Evolutionary conservation across 2,113 vertebrate genomes (phyloP), one percentile per base, ranked within the genome.

Genomic region (Pseudonaja textilis): DNA sequence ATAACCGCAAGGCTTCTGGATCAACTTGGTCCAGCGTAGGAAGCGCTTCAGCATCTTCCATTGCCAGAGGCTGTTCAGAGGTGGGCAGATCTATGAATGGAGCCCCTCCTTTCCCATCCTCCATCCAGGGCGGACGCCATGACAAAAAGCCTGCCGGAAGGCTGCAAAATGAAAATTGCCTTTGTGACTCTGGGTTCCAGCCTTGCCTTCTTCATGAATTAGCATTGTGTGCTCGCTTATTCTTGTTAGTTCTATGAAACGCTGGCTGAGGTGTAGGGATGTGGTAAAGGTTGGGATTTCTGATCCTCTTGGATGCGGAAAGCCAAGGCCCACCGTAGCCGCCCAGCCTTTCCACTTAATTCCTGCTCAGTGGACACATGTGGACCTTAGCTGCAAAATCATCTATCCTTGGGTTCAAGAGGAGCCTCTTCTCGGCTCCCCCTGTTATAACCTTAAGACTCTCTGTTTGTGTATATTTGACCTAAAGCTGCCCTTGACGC

Each of bases 361-460:
- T 47, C 29, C 25, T 85, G 91, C 34, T 81, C 20, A 29, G 29
- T 55, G 86, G 93, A 93, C 88, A 93, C 87, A 14, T 50, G 94
- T 86, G 94, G 93, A 93, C 64, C 86, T 89, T 95, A 94, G 96
- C 34, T 18, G 57, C 10, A 42, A 22, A 26, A 16, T 85, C 26
- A 3, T 47, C 59, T 64, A 2, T 50, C 6, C 50, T 5, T 34
- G 42, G 54, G 6, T 22, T 59, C 25, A 85, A 88, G 12, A 55
- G 94, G 95, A 93, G 89, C 47, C 52, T 12, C 74, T 87, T 90
- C 26, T 50, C 8, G 11, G 22, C 88, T 87, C 10, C 25, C 54
- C 22, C 39, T 9, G 54, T 20, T 91, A 94, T 59, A 57, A 55
- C 4, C 95, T 94, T 92, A 94, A 96, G 91, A 93, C 93, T 91